Conservation (phyloP, 2,113 vertebrate species). For the Egretta garzetta region DNA sequence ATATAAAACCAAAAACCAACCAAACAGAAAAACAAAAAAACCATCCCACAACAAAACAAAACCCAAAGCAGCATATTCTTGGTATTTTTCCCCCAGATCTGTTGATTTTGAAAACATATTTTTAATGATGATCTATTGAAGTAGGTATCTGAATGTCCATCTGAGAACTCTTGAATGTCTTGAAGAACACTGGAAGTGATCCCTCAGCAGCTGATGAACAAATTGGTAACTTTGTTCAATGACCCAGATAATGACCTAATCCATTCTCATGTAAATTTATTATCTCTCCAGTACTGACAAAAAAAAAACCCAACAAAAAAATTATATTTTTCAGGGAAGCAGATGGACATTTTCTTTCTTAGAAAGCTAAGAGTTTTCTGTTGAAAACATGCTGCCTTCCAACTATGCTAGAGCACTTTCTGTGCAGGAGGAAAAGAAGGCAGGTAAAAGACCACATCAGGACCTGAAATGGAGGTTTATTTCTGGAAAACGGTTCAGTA, state of each 20-base stretch:
- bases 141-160: background rate
- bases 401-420: background rate
- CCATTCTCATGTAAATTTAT: background rate
- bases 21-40: too few relatives aligned
- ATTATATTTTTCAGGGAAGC: background rate
- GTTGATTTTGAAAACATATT: background rate
- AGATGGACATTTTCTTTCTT: background rate
- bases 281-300: background rate
- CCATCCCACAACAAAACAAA: background rate
- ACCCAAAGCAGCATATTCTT: background rate
- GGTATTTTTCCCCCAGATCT: background rate
- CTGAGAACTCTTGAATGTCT: background rate
- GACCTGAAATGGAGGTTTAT: background rate
- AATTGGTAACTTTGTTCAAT: background rate
- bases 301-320: background rate
- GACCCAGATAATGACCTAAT: background rate
- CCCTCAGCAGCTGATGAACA: background rate
- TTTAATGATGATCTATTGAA: background rate
- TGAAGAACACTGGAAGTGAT: background rate
- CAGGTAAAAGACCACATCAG: background rate
- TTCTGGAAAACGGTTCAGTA: background rate
- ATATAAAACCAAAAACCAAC: rapidly evolving
- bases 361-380: background rate
- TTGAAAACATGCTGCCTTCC: background rate
- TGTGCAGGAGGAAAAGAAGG: background rate